These are phyloP conservation scores for Chrysaora quinquecirrha DNA, from an alignment of 30 jellyfish, hydroid and myxozoan species.

Conservation along the genomic window DNA sequence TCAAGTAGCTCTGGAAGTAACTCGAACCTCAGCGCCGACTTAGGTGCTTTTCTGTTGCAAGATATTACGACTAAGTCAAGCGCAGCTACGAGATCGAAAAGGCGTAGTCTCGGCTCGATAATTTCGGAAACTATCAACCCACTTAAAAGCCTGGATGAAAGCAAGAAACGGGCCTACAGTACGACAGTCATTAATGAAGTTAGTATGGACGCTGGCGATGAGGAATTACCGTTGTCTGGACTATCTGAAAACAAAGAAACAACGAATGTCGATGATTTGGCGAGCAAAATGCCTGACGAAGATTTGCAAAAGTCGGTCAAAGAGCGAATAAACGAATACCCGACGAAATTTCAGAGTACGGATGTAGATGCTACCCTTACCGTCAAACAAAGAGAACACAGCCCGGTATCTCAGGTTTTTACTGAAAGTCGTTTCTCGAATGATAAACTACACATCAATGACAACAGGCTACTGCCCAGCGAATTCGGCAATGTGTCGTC, in stretches of 20 bases:
- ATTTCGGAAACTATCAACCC: conserved; percentile 70
- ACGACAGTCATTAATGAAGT: conserved; percentile 60
- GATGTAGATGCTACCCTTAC: neutral
- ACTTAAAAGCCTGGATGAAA: conserved; percentile 23
- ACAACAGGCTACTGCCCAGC: neutral
- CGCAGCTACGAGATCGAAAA: conserved; percentile 52
- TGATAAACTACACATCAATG: neutral
- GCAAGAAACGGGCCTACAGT: conserved; percentile 64
- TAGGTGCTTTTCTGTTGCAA: conserved; percentile 61
- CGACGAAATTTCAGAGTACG: neutral
- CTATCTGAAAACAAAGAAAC: neutral
- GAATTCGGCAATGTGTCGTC: neutral
- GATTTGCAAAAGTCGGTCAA: neutral
- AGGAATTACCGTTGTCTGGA: conserved; percentile 4
- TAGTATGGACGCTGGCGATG: conserved; percentile 35
- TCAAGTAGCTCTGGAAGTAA: conserved; percentile 45
- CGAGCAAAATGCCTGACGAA: neutral
- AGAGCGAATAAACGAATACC: conserved; percentile 3
- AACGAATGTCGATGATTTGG: neutral
- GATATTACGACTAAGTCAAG: conserved; percentile 29
- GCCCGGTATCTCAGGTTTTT: neutral
- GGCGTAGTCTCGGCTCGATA: conserved; percentile 64
- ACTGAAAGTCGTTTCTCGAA: neutral
- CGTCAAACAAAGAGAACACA: neutral
- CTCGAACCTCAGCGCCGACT: conserved; percentile 45